These are phyloP conservation scores for Microplitis demolitor DNA, from an alignment of 1,140 invertebrate genomes.

Conservation along the genomic window DNA sequence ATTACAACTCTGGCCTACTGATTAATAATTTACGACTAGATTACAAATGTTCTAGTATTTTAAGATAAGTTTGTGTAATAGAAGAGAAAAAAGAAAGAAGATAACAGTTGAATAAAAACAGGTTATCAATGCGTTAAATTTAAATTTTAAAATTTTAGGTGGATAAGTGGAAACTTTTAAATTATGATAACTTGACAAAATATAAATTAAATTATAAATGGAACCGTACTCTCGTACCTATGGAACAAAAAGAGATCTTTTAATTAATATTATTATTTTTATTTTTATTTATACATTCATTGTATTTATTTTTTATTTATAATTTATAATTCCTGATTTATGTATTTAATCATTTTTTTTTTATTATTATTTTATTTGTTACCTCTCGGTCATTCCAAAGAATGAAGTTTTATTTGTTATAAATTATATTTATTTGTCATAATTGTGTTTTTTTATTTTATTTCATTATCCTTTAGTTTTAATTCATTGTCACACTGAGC, in stretches of 20 bases:
- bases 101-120: background rate
- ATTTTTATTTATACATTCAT: background rate
- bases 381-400: slow-evolving; percentile 23
- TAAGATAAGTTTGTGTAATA: background rate
- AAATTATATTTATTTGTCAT: background rate
- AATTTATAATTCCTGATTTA: background rate
- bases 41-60: background rate
- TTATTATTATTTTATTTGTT: slow-evolving; percentile 14
- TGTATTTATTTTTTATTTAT: background rate
- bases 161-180: no score
- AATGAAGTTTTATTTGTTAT: slow-evolving; percentile 21
- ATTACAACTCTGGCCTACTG: slow-evolving; percentile 35
- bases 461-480: background rate
- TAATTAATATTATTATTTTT: background rate
- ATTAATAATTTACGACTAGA: slow-evolving; percentile 2
- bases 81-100: background rate
- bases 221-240: background rate
- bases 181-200: no score
- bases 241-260: slow-evolving; percentile 9
- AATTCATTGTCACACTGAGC: background rate
- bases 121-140: background rate
- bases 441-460: background rate
- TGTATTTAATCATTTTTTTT: background rate
- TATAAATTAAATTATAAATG: background rate
- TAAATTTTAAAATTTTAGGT: no score